Percentiles rank a stretch among this genome's conserved stretches.
phyloP scores from a whole-genome alignment of 2,888 invertebrate species.

The Andrena chrysosceles region DNA sequence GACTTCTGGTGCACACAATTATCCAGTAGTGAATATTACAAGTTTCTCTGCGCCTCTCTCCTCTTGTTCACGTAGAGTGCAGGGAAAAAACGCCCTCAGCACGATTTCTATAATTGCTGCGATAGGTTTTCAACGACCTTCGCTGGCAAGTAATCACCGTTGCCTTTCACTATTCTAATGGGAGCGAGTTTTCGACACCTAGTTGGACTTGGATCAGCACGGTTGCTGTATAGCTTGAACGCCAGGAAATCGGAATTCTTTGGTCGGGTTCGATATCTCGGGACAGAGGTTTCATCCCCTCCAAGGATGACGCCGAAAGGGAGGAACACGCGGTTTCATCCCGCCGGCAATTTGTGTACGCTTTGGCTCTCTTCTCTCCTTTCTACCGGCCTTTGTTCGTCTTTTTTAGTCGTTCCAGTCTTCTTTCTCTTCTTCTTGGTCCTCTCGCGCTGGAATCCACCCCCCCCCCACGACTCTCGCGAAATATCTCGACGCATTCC shows the following conservation, averaged over 20 bases:
- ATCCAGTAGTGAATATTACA: neutral
- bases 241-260: conserved; percentile 25
- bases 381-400: conserved; percentile 54
- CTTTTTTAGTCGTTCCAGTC: conserved; percentile 50
- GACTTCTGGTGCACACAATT: no score
- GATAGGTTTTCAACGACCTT: conserved; percentile 38
- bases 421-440: conserved; percentile 47
- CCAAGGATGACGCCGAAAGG: conserved; percentile 3
- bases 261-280: conserved; percentile 16
- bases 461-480: conserved; percentile 62
- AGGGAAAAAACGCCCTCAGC: conserved; percentile 14
- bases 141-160: conserved; percentile 28
- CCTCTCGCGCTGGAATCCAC: conserved; percentile 67
- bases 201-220: conserved; percentile 11
- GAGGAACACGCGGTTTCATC: conserved; percentile 67
- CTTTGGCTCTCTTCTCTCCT: conserved; percentile 47
- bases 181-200: conserved; percentile 34
- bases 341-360: conserved; percentile 71
- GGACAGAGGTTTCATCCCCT: conserved; percentile 36
- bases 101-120: conserved; percentile 37
- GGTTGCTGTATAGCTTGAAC: neutral
- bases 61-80: neutral
- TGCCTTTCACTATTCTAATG: conserved; percentile 51
- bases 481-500: conserved; percentile 77
- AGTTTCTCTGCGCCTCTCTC: neutral